Evolutionary conservation across 2,113 vertebrate genomes (phyloP), one percentile per base, ranked within the genome.

Genomic region (Salvator merianae): DNA sequence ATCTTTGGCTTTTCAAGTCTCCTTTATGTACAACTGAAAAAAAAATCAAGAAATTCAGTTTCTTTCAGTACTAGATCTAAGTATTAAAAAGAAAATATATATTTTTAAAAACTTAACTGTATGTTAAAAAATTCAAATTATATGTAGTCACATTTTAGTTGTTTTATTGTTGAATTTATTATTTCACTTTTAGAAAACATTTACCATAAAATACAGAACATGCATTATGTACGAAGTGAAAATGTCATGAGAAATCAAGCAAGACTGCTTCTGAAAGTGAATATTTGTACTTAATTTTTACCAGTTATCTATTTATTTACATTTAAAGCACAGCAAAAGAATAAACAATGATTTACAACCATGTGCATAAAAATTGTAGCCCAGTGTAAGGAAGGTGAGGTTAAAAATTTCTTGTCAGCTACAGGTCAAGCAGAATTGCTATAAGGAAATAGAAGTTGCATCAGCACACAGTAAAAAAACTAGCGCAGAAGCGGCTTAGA

Each of bases 181-280:
- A 12, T 81, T 82, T 53, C n/a, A 55, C 70, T 71, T 43, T 26
- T n/a, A 34, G 6, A n/a, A 70, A 38, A 69, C 24, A 62, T 79
- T 50, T 68, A 84, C 66, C 47, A 82, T 84, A 34, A 0, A 80
- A 34, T 50, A 83, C 24, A 85, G n/a, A 71, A 71, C 68, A 38
- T 7, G 43, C 36, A 59, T 53, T 59, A 50, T 47, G 18, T 14
- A 80, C 18, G 68, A 47, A 80, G 18, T 55, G 28, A 12, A 22
- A 22, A 66, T 66, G 18, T 1, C 16, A 18, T 30, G 66, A 66
- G 36, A 47, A 79, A 79, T n/a, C 12, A 28, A 32, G 13, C 14
- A 68, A 38, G 30, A 22, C 47, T 69, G n/a, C 32, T 53, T 50
- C 40, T 47, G 6, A 75, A 75, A 75, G 72, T n/a, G 12, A n/a